These are phyloP conservation scores for Seladonia tumulorum DNA, from an alignment of 2,888 invertebrate species.

Conservation along the genomic window DNA sequence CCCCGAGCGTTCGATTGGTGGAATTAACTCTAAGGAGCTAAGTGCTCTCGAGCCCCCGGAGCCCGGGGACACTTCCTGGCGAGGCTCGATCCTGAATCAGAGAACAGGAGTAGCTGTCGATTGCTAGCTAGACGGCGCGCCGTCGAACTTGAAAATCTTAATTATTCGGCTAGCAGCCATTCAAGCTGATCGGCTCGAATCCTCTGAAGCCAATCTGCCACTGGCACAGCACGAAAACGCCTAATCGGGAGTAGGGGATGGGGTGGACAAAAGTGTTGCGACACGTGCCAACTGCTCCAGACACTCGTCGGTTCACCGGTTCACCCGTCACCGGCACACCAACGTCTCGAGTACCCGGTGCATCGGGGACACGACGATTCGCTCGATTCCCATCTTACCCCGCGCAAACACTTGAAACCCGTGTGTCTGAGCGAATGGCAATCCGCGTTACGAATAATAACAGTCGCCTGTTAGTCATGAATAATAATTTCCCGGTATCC, in stretches of 20 bases:
- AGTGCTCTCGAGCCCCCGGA: neutral
- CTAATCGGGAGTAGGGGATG: neutral
- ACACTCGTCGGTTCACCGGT: conserved; percentile 9
- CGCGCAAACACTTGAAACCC: conserved; percentile 8
- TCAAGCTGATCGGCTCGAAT: neutral
- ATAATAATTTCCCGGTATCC: conserved; percentile 10
- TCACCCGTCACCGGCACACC: conserved; percentile 5
- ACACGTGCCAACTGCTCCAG: neutral
- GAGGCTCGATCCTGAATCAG: neutral
- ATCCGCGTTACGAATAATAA: conserved; percentile 9
- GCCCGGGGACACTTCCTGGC: neutral
- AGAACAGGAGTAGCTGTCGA: neutral
- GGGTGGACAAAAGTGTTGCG: neutral
- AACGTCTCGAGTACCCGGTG: neutral
- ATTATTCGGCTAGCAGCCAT: neutral
- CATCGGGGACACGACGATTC: conserved; percentile 6
- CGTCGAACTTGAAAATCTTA: conserved; percentile 2
- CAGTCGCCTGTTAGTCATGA: conserved; percentile 4
- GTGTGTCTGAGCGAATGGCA: neutral
- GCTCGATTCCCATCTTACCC: neutral
- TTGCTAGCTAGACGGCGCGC: neutral
- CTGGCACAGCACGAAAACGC: neutral
- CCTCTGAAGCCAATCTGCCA: neutral
- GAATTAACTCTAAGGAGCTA: neutral
- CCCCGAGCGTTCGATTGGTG: neutral